Evolutionary conservation across 2,888 invertebrate genomes (phyloP).

Genomic region (Agriopis marginaria): DNA sequence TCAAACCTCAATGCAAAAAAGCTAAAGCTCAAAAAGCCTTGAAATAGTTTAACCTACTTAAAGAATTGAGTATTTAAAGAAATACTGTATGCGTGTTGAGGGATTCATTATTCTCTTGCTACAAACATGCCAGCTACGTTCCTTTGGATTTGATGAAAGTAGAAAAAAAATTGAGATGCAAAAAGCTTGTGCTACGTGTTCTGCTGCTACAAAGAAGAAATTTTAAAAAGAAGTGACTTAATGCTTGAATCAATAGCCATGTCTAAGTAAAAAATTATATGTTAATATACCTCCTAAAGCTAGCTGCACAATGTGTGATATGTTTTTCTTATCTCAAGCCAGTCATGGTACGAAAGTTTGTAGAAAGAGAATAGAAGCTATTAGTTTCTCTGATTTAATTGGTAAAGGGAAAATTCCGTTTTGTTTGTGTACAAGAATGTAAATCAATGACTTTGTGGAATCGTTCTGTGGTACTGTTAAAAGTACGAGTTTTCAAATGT

Average conservation of each 20-base stretch:
- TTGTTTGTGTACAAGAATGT: conserved; percentile 38
- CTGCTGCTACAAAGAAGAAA: not conserved
- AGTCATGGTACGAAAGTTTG: conserved; percentile 45
- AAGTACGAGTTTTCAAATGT: conserved; percentile 20
- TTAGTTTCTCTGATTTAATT: conserved; percentile 47
- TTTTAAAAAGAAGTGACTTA: not conserved
- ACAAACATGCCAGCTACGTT: conserved; percentile 36
- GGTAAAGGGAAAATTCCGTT: conserved; percentile 54
- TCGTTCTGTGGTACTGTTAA: not conserved
- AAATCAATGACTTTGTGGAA: conserved; percentile 41
- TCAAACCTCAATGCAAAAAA: too few species aligned
- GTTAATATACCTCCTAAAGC: not conserved
- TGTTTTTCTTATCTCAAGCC: not conserved
- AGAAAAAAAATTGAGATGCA: not conserved
- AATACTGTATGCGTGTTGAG: conserved; percentile 39
- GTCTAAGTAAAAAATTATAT: conserved; percentile 1
- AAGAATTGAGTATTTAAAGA: not conserved
- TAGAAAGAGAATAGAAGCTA: conserved; percentile 49
- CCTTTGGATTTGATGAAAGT: conserved; percentile 9
- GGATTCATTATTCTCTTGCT: conserved; percentile 43
- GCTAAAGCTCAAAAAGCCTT: too few species aligned
- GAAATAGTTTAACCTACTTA: too few species aligned
- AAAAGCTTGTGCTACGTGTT: conserved; percentile 35
- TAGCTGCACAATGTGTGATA: not conserved
- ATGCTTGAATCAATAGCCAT: not conserved